Evolutionary conservation across 2,888 invertebrate species (phyloP), one percentile per base, ranked within the genome.

Genomic region (Rhamnusium bicolor): DNA sequence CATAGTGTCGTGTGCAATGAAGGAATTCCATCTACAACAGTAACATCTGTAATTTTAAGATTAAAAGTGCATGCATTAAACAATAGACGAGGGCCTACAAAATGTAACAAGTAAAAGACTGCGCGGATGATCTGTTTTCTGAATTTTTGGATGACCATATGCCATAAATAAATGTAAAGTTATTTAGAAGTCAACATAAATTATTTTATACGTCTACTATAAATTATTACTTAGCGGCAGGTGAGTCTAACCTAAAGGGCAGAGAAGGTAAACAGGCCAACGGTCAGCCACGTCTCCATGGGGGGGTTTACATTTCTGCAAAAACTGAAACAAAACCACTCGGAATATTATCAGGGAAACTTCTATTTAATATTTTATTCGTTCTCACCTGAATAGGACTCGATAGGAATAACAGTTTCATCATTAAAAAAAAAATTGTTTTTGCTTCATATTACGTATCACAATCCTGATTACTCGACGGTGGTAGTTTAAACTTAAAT

Each of bases 171-270:
- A 56, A 40, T 32, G 21, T 78, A 77, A 82, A 81, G 81, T 82
- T 84, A 83, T 85, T 84, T 83, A 84, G 82, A 79, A 79, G 77
- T 79, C 66, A 77, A 80, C 84, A 83, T 85, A 85, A 85, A 85
- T 83, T 83, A 84, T 84, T 85, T 85, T 84, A 84, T 83, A 84
- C 80, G 80, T 79, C 82, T 78, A 73, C 80, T 76, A 83, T 85
- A 85, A 85, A 85, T 85, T 85, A 85, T 83, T 77, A 79, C 79
- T 78, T 61, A 83, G 83, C 82, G 84, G 84, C 84, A 84, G 84
- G 84, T 84, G 84, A 82, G 78, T 81, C 62, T 54, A 70, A 46
- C 56, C 56, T 56, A 71, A 62, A 71, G 72, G 69, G 68, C 72
- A 69, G 68, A 62, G 54, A 54, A 66, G 46, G 40, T 66, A 54